These are phyloP conservation scores for Ascidia mentula DNA, from an alignment of 23 tunicate species.

Conservation along the genomic window DNA sequence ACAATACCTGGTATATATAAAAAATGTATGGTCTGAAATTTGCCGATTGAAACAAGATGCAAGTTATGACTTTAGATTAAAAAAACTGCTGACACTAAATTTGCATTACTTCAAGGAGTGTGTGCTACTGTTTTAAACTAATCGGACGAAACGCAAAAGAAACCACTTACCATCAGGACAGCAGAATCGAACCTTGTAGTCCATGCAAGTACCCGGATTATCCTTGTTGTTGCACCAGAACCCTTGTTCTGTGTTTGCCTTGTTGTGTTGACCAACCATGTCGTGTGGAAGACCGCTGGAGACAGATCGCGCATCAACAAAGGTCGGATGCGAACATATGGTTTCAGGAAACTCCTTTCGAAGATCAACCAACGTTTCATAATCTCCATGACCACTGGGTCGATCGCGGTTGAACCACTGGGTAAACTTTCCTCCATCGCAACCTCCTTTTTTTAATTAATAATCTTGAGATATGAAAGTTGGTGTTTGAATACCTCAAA, in stretches of 20 bases:
- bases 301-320: not conserved
- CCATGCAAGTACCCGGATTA: not conserved
- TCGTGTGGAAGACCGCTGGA: not conserved
- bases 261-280: not conserved
- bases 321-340: not conserved
- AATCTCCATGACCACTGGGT: not conserved
- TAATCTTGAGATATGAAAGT: not conserved
- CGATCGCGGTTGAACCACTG: not conserved
- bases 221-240: not conserved
- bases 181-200: constrained; percentile 1
- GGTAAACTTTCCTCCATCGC: not conserved
- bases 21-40: too few species aligned
- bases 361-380: not conserved
- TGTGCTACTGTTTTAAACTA: too few species aligned
- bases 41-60: too few species aligned
- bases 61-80: too few species aligned
- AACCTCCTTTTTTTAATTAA: not conserved
- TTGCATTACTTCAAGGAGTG: too few species aligned
- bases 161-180: not conserved
- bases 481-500: not conserved
- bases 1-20: too few species aligned
- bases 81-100: too few species aligned
- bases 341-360: not conserved
- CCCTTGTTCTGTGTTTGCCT: not conserved
- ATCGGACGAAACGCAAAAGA: too few species aligned